A percentile compares a stretch with the other conserved stretches of the same genome.
These are phyloP conservation scores for Amaurobius ferox DNA, from an alignment of 2,888 invertebrate genomes.

Conservation along the genomic window DNA sequence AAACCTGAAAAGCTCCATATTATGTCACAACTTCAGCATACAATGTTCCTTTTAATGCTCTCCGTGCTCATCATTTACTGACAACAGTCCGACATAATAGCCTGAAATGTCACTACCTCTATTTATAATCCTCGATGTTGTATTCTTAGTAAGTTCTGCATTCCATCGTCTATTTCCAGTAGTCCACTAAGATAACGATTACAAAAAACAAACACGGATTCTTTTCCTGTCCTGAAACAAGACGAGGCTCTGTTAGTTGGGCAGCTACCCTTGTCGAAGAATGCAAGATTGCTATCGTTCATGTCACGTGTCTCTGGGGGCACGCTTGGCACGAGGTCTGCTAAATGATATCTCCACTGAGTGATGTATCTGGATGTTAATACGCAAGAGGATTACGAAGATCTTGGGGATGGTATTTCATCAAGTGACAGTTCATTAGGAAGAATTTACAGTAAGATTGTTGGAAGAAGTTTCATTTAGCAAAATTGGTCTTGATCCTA, in stretches of 20 bases:
- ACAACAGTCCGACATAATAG: not conserved
- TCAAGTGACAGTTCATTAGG: no score
- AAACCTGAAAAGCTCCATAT: no score
- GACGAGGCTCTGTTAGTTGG: not conserved
- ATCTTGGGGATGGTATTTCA: no score
- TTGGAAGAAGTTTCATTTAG: no score
- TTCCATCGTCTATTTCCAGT: conserved; percentile 49
- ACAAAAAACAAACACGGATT: conserved; percentile 3
- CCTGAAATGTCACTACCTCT: not conserved
- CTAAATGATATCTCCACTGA: not conserved
- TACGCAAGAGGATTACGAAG: no score
- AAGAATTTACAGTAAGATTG: no score
- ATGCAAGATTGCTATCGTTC: not conserved
- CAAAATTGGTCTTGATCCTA: no score
- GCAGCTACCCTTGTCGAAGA: conserved; percentile 5
- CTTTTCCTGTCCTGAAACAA: not conserved
- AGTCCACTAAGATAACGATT: conserved; percentile 54
- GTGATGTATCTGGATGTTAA: not conserved
- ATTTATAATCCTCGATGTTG: conserved; percentile 30
- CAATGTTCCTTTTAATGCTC: no score
- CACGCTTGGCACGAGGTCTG: conserved; percentile 5
- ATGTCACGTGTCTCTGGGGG: not conserved
- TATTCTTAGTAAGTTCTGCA: conserved; percentile 36
- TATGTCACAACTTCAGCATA: no score
- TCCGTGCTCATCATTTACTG: not conserved